Base-by-base conservation (phyloP, 2,113 vertebrate genomes). In the Hassar affinis region DNA sequence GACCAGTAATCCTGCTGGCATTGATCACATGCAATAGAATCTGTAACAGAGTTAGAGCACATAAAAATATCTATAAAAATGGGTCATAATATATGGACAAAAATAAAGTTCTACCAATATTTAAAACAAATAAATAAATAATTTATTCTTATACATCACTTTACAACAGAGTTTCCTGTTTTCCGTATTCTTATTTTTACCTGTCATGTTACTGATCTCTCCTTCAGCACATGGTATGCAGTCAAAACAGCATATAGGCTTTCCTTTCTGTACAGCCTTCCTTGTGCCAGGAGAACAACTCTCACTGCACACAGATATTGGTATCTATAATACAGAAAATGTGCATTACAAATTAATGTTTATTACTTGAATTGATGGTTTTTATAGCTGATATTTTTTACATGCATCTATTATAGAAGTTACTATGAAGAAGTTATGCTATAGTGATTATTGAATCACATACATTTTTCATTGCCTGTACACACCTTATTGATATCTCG, bases 161-260 rank as follows among this genome's bases (percentile, higher is more conserved):
- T 42, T 42, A 42, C 6, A 42, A 3, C 38, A 42, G 38, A 42
- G 38, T 42, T 42, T 42, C 38, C 2, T 42, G 38, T 42, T 42
- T 42, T 42, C 38, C 38, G 38, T 42, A 42, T 2, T 42, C 47
- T 7, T 7, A 49, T 20, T 68, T 59, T 5, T 87, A 90, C 89
- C 87, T 86, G 88, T 90, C 7, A 38, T 14, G 51, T 90, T 90
- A 79, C 84, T 90, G 71, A 89, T 87, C 49, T 90, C 88, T 78
- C 88, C 89, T 77, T 87, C 88, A 64, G 88, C 86, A 68, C 89
- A 90, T 51, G 84, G 85, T 56, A 90, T 83, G 61, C 89, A 90
- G 81, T 90, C 88, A 86, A 86, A 89, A 77, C 89, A 90, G 68
- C 89, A 90, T 25, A 88, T 42, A n/a, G 82, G 87, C 38, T 66